A percentile compares a stretch with the other conserved stretches of the same genome.
Conservation (phyloP, 2,888 invertebrate genomes). For the Hyalella azteca region DNA sequence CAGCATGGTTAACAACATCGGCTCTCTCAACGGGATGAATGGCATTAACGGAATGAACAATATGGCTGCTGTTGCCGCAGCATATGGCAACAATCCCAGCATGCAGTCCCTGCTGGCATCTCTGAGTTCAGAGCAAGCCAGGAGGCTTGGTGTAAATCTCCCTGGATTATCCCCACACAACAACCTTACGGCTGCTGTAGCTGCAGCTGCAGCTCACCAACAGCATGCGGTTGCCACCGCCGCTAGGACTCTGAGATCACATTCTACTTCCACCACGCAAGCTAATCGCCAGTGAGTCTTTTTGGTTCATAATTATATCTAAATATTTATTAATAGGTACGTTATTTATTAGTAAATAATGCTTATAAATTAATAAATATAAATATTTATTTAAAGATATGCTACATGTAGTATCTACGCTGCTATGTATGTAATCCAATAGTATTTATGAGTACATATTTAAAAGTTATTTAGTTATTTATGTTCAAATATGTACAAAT, state of each 20-base stretch:
- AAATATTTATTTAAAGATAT: too few relatives aligned
- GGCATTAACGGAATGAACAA: slow-evolving; percentile 36
- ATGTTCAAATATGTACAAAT: too few relatives aligned
- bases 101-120: slow-evolving; percentile 52
- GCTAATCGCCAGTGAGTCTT: slow-evolving; percentile 28
- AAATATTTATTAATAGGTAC: too few relatives aligned
- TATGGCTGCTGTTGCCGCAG: slow-evolving; percentile 43
- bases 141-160: slow-evolving; percentile 41
- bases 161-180: slow-evolving; percentile 19
- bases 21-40: slow-evolving; percentile 25
- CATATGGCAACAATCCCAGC: slow-evolving; percentile 45
- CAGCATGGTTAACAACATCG: slow-evolving; percentile 37
- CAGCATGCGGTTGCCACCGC: slow-evolving; percentile 32
- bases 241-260: slow-evolving; percentile 12
- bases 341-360: too few relatives aligned
- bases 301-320: too few relatives aligned
- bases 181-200: slow-evolving; percentile 33
- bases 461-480: too few relatives aligned
- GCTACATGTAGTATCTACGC: too few relatives aligned
- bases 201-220: slow-evolving; percentile 10
- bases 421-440: too few relatives aligned
- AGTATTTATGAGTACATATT: too few relatives aligned
- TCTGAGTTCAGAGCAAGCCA: slow-evolving; percentile 51
- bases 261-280: slow-evolving; percentile 18
- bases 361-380: too few relatives aligned